These are phyloP conservation scores for Tenebrosternarchus preto DNA, from an alignment of 2,113 vertebrate genomes.

Conservation along the genomic window DNA sequence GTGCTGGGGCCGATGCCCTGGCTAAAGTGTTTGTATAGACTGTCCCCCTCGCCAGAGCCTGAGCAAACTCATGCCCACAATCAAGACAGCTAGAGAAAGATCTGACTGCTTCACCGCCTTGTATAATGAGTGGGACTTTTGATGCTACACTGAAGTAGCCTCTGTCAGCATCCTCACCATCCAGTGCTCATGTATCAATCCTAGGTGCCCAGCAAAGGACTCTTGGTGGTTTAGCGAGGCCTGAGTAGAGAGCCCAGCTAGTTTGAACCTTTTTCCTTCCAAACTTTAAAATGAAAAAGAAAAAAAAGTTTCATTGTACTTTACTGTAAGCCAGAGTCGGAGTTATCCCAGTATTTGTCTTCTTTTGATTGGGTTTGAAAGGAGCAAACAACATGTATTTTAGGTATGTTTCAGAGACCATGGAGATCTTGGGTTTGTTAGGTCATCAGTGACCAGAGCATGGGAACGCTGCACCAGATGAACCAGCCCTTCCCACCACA, in stretches of 20 bases:
- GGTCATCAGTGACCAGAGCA: slow-evolving; percentile 57
- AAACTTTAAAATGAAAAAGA: slow-evolving; percentile 12
- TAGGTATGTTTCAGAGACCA: slow-evolving; percentile 80
- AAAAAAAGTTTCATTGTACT: slow-evolving; percentile 84
- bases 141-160: slow-evolving; percentile 83
- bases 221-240: slow-evolving; percentile 1
- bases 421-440: slow-evolving; percentile 79
- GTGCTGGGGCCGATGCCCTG: slow-evolving; percentile 96
- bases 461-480: slow-evolving; percentile 30
- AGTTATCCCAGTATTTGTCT: slow-evolving; percentile 80
- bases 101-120: slow-evolving; percentile 85
- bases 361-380: slow-evolving; percentile 78
- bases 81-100: slow-evolving; percentile 36
- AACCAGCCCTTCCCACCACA: slow-evolving; percentile 13
- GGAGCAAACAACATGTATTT: slow-evolving; percentile 78
- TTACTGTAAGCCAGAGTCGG: slow-evolving; percentile 81
- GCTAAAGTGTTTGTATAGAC: slow-evolving; percentile 96
- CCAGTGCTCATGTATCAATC: slow-evolving; percentile 11
- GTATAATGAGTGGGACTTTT: slow-evolving; percentile 72
- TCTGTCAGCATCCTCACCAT: slow-evolving; percentile 41
- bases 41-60: slow-evolving; percentile 45
- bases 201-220: slow-evolving; percentile 37
- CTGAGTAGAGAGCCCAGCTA: slow-evolving; percentile 69
- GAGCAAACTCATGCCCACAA: slow-evolving; percentile 53
- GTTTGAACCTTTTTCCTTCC: slow-evolving; percentile 57